phyloP scores from a whole-genome alignment of 2,888 invertebrate species.

The Philereme transversata region DNA sequence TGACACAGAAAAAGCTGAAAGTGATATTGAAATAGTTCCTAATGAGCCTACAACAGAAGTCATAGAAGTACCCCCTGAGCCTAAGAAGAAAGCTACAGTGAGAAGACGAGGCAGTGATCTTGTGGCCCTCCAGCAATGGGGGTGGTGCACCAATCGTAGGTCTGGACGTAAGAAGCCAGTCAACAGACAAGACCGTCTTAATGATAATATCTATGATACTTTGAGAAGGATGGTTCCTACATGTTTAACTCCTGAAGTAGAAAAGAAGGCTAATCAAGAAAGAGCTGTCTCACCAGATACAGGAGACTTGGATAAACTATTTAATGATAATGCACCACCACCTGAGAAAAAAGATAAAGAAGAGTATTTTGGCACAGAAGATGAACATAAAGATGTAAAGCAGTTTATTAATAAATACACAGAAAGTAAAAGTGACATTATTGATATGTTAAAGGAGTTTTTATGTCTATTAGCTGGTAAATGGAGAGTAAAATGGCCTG shows the following conservation, averaged over 20 bases:
- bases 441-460: constrained; percentile 85
- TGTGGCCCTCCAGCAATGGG: constrained; percentile 90
- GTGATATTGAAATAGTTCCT: constrained; percentile 61
- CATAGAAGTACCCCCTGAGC: constrained; percentile 47
- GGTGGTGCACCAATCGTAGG: constrained; percentile 87
- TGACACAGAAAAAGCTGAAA: constrained; percentile 66
- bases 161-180: constrained; percentile 78
- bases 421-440: constrained; percentile 81
- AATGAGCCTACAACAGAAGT: constrained; percentile 48
- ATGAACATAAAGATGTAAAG: constrained; percentile 86
- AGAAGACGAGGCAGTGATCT: constrained; percentile 89
- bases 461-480: constrained; percentile 83
- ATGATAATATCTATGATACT: constrained; percentile 87
- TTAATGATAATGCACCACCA: constrained; percentile 74
- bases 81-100: constrained; percentile 78
- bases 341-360: constrained; percentile 46
- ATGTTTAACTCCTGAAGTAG: constrained; percentile 76
- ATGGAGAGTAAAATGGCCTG: constrained; percentile 87
- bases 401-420: constrained; percentile 85
- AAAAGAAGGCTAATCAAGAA: constrained; percentile 69
- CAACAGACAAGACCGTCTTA: constrained; percentile 82
- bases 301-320: constrained; percentile 85
- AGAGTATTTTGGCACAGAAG: constrained; percentile 86
- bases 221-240: constrained; percentile 87
- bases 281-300: constrained; percentile 85